These are phyloP conservation scores for Pherbina coryleti DNA, from an alignment of 2,888 invertebrate genomes.

Conservation along the genomic window DNA sequence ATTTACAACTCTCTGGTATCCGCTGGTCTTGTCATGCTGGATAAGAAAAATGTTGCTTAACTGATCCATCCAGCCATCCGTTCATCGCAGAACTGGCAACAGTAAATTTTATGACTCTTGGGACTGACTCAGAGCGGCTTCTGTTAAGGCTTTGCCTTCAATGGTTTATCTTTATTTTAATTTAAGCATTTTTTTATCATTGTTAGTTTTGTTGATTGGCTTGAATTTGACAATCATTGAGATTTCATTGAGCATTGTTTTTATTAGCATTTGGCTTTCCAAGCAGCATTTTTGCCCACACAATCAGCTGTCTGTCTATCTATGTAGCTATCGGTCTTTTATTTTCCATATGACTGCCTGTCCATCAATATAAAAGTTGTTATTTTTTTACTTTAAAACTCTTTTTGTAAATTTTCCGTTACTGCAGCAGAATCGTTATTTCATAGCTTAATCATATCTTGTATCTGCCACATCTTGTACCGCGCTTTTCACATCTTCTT, in stretches of 20 bases:
- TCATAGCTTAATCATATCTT: conserved; percentile 31
- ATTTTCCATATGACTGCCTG: not conserved
- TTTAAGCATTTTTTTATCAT: not conserved
- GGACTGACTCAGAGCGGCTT: not conserved
- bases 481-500: not conserved
- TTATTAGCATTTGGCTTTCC: not conserved
- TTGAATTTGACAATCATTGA: not conserved
- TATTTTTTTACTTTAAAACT: not conserved
- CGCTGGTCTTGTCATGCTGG: no score
- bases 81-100: no score
- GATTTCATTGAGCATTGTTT: not conserved
- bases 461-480: not conserved
- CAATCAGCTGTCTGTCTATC: not conserved
- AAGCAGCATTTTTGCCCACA: conserved; percentile 18
- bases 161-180: not conserved
- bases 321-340: conserved; percentile 6
- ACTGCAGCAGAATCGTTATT: conserved; percentile 23
- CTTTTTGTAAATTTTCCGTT: conserved; percentile 9
- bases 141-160: not conserved
- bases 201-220: not conserved
- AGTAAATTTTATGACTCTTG: not conserved
- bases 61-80: no score
- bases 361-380: not conserved
- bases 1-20: no score
- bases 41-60: no score